Conservation (phyloP, 1,140 invertebrate species). For the Zaprionus vittiger region DNA sequence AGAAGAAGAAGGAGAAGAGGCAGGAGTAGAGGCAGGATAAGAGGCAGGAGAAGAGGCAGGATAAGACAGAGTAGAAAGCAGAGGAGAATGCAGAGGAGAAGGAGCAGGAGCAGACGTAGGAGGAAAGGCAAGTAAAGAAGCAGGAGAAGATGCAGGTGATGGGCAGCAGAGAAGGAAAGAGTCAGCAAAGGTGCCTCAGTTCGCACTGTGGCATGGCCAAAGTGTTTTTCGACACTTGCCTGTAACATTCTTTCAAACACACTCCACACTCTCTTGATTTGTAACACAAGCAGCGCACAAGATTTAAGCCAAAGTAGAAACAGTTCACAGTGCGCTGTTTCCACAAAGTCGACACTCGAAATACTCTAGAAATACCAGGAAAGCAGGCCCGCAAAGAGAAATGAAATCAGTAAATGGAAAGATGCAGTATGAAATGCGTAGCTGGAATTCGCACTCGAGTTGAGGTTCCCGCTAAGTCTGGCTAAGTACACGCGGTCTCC, state of each 20-base stretch:
- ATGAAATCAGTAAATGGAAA: background rate
- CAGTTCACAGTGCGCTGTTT: background rate
- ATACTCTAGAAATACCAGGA: background rate
- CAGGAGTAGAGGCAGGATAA: background rate
- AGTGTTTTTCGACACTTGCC: slow-evolving; percentile 48
- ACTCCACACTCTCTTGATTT: slow-evolving; percentile 2
- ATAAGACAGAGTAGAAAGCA: too few relatives aligned
- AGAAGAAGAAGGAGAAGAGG: background rate
- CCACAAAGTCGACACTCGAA: slow-evolving; percentile 24
- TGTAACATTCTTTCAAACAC: slow-evolving; percentile 25
- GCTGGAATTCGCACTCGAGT: background rate
- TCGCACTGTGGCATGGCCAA: background rate
- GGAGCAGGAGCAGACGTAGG: too few relatives aligned
- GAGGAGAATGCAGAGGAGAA: too few relatives aligned
- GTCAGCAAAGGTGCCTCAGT: too few relatives aligned
- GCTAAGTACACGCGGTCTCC: slow-evolving; percentile 13
- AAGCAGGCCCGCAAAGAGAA: background rate
- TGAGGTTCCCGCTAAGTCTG: slow-evolving; percentile 1
- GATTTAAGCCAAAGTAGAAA: slow-evolving; percentile 17
- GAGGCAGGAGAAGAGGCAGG: too few relatives aligned
- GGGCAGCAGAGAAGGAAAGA: too few relatives aligned
- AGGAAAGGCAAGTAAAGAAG: too few relatives aligned
- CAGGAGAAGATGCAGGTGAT: too few relatives aligned
- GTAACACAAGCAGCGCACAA: slow-evolving; percentile 18
- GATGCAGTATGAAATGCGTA: background rate